Percentiles rank a stretch among this genome's conserved stretches.
Conservation (phyloP, 2,888 invertebrate genomes). For the Tenodera sinensis region DNA sequence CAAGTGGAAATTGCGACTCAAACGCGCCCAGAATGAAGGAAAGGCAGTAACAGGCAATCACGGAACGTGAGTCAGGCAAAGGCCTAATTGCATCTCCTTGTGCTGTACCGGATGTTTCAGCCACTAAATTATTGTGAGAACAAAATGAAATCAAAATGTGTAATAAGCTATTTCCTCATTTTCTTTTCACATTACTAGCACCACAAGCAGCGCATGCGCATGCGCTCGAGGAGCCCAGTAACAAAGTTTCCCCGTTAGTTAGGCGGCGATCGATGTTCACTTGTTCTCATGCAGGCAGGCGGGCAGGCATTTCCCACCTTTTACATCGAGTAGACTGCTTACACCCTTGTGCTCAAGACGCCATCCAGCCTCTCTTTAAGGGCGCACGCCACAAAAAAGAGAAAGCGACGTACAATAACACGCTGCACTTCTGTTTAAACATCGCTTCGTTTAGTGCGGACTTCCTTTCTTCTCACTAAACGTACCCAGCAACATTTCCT, state of each 20-base stretch:
- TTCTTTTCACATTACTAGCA: background rate
- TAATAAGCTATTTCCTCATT: constrained; percentile 12
- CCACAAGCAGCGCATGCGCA: background rate
- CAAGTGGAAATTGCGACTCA: background rate
- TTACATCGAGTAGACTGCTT: background rate
- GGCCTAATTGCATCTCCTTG: background rate
- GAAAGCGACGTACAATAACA: background rate
- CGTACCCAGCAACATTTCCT: too few species aligned
- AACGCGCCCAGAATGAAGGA: background rate
- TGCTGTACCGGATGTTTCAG: background rate
- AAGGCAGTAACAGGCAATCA: background rate
- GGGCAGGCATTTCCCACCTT: background rate
- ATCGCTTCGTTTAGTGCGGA: too few species aligned
- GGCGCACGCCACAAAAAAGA: background rate
- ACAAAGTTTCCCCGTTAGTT: background rate
- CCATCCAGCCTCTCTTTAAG: background rate
- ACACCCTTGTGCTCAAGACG: background rate
- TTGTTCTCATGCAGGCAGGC: background rate
- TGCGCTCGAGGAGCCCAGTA: background rate
- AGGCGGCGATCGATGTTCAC: background rate
- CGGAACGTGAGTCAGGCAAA: background rate
- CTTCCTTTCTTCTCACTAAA: too few species aligned
- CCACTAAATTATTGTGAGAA: constrained; percentile 4
- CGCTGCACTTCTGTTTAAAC: too few species aligned
- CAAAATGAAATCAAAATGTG: background rate